Evolutionary conservation across 1,140 invertebrate genomes (phyloP).

Genomic region (Hyles euphorbiae): DNA sequence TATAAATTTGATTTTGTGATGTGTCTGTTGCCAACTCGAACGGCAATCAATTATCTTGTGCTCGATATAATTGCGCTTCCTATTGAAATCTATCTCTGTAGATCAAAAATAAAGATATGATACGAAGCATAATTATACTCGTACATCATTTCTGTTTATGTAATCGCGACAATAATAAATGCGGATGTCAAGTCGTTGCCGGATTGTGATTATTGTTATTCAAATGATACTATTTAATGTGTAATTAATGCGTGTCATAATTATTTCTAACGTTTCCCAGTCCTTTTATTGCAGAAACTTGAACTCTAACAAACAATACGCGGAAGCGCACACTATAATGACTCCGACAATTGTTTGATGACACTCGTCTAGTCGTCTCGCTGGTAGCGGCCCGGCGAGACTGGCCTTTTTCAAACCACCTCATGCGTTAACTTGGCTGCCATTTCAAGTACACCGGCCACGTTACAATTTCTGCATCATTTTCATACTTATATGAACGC

Average conservation of each 20-base stretch:
- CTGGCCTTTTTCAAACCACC: constrained; percentile 11
- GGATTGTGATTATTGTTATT: background rate
- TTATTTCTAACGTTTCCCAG: constrained; percentile 3
- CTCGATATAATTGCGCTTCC: too few relatives aligned
- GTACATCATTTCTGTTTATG: too few relatives aligned
- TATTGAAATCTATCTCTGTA: too few relatives aligned
- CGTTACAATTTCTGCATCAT: background rate
- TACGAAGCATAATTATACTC: too few relatives aligned
- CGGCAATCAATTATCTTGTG: too few relatives aligned
- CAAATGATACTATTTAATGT: background rate
- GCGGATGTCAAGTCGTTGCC: too few relatives aligned
- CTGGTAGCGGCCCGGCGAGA: constrained; percentile 19
- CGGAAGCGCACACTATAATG: constrained; percentile 30
- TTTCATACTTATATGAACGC: background rate
- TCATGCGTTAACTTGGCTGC: constrained; percentile 8
- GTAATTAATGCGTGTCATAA: constrained; percentile 1
- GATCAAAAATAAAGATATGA: too few relatives aligned
- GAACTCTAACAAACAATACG: constrained; percentile 29
- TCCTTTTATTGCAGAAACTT: constrained; percentile 17
- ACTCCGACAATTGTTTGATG: constrained; percentile 32
- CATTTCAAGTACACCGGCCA: constrained; percentile 2
- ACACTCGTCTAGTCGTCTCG: constrained; percentile 29
- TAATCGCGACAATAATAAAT: too few relatives aligned
- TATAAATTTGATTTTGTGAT: too few relatives aligned
- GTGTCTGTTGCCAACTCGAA: too few relatives aligned